Percentiles rank a stretch among this genome's conserved stretches.
phyloP scores from a whole-genome alignment of 2,888 invertebrate genomes.

The Amphipyra berbera region DNA sequence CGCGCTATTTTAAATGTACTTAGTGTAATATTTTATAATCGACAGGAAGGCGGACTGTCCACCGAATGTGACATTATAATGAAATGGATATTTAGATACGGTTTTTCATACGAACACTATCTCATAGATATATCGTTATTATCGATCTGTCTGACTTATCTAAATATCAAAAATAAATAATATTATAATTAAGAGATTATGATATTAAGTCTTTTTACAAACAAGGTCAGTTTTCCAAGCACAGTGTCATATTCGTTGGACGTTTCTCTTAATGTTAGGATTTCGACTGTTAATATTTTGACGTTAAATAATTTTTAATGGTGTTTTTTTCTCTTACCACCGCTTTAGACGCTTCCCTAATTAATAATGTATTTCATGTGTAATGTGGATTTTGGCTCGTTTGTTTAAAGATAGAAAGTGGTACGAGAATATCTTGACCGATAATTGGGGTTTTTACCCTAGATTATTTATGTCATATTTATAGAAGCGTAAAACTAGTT shows the following conservation, averaged over 20 bases:
- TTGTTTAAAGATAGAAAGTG: conserved; percentile 36
- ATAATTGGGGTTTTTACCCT: not conserved
- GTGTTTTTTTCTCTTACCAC: conserved; percentile 68
- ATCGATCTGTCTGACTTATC: too few relatives aligned
- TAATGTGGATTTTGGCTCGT: conserved; percentile 43
- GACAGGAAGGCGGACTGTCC: conserved; percentile 38
- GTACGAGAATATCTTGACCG: not conserved
- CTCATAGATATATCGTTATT: too few relatives aligned
- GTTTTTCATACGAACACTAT: too few relatives aligned
- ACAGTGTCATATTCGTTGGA: conserved; percentile 32
- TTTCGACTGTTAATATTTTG: conserved; percentile 66
- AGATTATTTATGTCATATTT: too few relatives aligned
- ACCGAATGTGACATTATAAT: conserved; percentile 20
- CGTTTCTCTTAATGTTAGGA: conserved; percentile 35
- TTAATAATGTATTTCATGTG: conserved; percentile 62
- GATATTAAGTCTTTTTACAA: too few relatives aligned
- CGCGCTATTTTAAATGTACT: conserved; percentile 62
- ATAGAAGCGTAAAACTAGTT: too few relatives aligned
- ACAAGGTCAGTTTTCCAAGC: too few relatives aligned
- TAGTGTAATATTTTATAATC: conserved; percentile 62
- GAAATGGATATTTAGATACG: not conserved
- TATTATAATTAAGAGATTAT: too few relatives aligned
- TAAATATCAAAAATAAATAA: too few relatives aligned
- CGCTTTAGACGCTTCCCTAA: conserved; percentile 74
- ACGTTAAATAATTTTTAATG: conserved; percentile 73